Percentiles rank a stretch among this genome's conserved stretches.
Conservation (phyloP, 2,113 vertebrate genomes). For the Rhea pennata region DNA sequence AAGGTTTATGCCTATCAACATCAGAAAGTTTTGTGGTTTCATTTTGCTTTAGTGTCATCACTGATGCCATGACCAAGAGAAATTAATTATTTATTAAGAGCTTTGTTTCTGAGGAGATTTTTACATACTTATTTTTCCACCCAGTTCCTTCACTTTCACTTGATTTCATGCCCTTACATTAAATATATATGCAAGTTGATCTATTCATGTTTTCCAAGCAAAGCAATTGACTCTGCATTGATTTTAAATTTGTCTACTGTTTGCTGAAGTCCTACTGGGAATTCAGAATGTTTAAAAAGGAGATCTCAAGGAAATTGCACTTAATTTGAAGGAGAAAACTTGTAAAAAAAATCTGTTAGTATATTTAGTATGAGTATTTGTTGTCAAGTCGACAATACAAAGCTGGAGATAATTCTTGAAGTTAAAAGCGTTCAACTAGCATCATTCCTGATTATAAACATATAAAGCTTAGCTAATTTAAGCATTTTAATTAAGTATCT, state of each 20-base stretch:
- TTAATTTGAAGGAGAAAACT: slow-evolving; percentile 4
- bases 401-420: background rate
- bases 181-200: background rate
- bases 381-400: background rate
- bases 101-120: background rate
- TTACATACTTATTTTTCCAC: background rate
- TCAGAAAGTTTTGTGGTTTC: background rate
- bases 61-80: background rate
- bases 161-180: background rate
- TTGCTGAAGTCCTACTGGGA: background rate
- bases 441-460: background rate
- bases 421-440: background rate
- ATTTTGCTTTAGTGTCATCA: background rate
- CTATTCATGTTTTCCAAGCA: background rate
- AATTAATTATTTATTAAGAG: background rate
- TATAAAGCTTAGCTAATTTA: background rate
- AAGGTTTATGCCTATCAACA: background rate
- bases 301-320: background rate
- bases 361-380: background rate
- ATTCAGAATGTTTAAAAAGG: background rate
- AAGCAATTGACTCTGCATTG: slow-evolving; percentile 5
- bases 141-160: background rate
- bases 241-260: slow-evolving; percentile 1
- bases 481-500: background rate
- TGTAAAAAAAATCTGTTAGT: background rate